A percentile compares a stretch with the other conserved stretches of the same genome.
Conservation (phyloP, 2,797 vertebrate species). For the Danio jaintianensis region DNA sequence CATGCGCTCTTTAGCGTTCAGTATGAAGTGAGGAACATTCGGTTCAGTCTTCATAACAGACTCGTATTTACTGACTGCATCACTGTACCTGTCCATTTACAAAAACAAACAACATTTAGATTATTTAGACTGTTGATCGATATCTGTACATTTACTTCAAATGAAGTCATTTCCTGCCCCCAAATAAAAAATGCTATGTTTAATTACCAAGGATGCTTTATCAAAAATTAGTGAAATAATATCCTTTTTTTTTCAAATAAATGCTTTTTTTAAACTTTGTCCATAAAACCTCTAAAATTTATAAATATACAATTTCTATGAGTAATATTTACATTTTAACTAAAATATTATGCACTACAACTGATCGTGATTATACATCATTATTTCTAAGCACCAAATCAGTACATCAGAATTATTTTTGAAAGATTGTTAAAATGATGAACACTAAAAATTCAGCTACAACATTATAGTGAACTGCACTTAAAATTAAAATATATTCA, state of each 20-base stretch:
- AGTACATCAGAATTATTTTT: not conserved
- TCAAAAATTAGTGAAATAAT: no score
- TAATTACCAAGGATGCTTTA: no score
- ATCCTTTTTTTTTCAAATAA: not conserved
- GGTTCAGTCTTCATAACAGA: slow-evolving; percentile 92
- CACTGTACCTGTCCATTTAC: slow-evolving; percentile 81
- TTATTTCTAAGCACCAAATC: not conserved
- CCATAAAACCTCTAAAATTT: no score
- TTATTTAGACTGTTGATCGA: no score
- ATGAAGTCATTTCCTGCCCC: no score
- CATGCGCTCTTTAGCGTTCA: slow-evolving; percentile 91
- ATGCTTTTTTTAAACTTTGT: not conserved
- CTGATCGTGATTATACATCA: no score
- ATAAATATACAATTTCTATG: no score
- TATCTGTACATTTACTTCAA: no score
- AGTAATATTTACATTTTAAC: no score
- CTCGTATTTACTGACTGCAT: slow-evolving; percentile 90
- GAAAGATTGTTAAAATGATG: no score
- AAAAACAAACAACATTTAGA: not conserved
- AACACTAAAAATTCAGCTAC: not conserved
- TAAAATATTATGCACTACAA: no score
- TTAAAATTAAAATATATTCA: not conserved
- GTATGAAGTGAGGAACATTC: slow-evolving; percentile 80
- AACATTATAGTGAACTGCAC: not conserved
- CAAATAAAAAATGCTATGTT: not conserved